Percentiles rank a stretch among this genome's conserved stretches.
Evolutionary conservation across 2,888 invertebrate genomes (phyloP).

Genomic region (Selenia dentaria): DNA sequence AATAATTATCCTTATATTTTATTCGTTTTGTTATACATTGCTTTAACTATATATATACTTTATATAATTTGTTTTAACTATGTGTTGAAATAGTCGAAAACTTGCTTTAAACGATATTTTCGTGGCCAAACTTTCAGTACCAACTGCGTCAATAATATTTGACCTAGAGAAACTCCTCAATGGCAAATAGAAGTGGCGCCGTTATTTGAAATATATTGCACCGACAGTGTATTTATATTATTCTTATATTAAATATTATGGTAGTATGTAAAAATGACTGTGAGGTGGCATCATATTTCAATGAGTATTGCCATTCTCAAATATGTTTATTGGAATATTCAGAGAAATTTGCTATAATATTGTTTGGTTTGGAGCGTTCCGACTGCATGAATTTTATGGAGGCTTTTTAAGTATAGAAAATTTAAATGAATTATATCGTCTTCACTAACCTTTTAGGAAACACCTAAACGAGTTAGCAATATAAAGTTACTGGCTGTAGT

Average conservation of each 20-base stretch:
- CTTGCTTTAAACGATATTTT: too few relatives aligned
- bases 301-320: slow-evolving; percentile 74
- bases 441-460: too few relatives aligned
- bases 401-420: background rate
- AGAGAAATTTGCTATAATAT: slow-evolving; percentile 19
- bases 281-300: slow-evolving; percentile 62
- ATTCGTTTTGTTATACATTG: too few relatives aligned
- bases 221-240: slow-evolving; percentile 11
- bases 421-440: too few relatives aligned
- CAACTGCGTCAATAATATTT: background rate
- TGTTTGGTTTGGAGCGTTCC: slow-evolving; percentile 12
- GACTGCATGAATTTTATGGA: slow-evolving; percentile 2
- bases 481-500: too few relatives aligned
- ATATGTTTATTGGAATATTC: slow-evolving; percentile 15
- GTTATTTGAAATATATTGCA: slow-evolving; percentile 17
- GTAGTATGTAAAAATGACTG: slow-evolving; percentile 40
- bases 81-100: too few relatives aligned
- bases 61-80: too few relatives aligned
- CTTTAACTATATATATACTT: too few relatives aligned
- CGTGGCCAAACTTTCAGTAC: background rate
- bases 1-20: too few relatives aligned
- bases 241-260: slow-evolving; percentile 3
- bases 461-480: too few relatives aligned
- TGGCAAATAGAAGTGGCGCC: background rate
- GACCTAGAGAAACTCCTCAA: background rate